Evolutionary conservation across 2,888 invertebrate genomes (phyloP), one percentile per base, ranked within the genome.

Genomic region (Drosophila nr. fundita): DNA sequence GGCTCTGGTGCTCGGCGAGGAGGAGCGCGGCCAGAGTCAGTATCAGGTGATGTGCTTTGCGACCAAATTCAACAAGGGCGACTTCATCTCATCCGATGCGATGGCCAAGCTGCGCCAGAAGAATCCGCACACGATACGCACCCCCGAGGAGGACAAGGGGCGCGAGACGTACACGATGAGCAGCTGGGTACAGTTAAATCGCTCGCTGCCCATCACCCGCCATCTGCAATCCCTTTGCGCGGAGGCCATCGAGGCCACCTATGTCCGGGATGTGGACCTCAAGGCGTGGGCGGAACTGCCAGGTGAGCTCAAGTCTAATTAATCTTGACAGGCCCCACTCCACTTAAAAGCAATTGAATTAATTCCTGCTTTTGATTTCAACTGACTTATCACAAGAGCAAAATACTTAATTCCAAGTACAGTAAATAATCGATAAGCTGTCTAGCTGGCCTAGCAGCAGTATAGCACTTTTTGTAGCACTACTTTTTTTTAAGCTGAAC

Each of bases 61-160:
- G 15, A 97, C 97, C 63, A 97, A 97, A 91, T 97, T 98, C 86
- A 96, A 96, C 63, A 98, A 97, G 93, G 97, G 97, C 82, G 98
- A 98, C 90, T 99, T 98, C 92, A 98, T 99, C 90, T 97, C 98
- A 6, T 97, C 98, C 6, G 99, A 99, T 94, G 98, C 98, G 27
- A 98, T 99, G 98, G 97, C 98, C 40, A 99, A 99, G 93, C 94
- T 99, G 59, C 95, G 98, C 92, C 99, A 99, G 93, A 95, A 95
- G 94, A 98, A 98, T 93, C 97, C 97, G 6, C 96, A 97, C 69
- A 97, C 97, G 21, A 96, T 98, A 48, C 95, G 99, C 38, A 95
- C 96, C 1, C 98, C 98, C 0, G 99, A 99, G 92, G 98, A 98
- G 89, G 98, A 98, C 90, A 95, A 96, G 79, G 97, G 97, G 4